Conservation (phyloP, 2,888 invertebrate genomes). For the Ellobium chinense region DNA sequence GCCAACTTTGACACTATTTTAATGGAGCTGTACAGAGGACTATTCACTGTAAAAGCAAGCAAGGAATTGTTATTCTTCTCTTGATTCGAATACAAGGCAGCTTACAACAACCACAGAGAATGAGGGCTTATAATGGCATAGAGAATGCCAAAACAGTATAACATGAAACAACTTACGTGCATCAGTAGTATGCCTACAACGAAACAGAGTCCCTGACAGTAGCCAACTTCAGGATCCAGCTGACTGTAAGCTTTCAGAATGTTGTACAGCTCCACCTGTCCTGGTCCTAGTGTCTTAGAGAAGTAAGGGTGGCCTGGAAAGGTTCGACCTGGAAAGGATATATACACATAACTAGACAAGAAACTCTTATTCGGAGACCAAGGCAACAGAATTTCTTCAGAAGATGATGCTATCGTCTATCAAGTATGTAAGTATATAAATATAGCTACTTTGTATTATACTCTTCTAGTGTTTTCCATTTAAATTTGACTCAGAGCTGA, state of each 20-base stretch:
- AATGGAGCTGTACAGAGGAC: too few species aligned
- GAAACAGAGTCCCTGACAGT: slow-evolving; percentile 97
- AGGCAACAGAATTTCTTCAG: too few species aligned
- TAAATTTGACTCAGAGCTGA: too few species aligned
- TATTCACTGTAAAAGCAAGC: too few species aligned
- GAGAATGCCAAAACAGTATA: background rate
- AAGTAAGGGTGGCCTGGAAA: slow-evolving; percentile 97
- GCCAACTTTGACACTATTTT: too few species aligned
- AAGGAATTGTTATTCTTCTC: too few species aligned
- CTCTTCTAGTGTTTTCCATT: too few species aligned
- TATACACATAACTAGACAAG: background rate
- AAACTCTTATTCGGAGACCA: too few species aligned
- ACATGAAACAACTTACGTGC: slow-evolving; percentile 85
- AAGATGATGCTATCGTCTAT: too few species aligned
- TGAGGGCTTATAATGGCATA: background rate
- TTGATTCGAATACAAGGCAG: too few species aligned
- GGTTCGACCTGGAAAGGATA: slow-evolving; percentile 85
- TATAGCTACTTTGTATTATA: too few species aligned
- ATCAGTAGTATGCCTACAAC: slow-evolving; percentile 95
- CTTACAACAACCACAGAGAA: background rate
- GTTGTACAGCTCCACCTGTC: slow-evolving; percentile 95
- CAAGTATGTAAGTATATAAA: too few species aligned
- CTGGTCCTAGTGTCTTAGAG: slow-evolving; percentile 93
- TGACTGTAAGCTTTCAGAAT: slow-evolving; percentile 96
- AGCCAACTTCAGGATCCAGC: slow-evolving; percentile 95